Percentiles rank a stretch among this genome's conserved stretches.
Evolutionary conservation across 92 coral and sea anemone species (phyloP).

Genomic region (Epizoanthus scotinus): DNA sequence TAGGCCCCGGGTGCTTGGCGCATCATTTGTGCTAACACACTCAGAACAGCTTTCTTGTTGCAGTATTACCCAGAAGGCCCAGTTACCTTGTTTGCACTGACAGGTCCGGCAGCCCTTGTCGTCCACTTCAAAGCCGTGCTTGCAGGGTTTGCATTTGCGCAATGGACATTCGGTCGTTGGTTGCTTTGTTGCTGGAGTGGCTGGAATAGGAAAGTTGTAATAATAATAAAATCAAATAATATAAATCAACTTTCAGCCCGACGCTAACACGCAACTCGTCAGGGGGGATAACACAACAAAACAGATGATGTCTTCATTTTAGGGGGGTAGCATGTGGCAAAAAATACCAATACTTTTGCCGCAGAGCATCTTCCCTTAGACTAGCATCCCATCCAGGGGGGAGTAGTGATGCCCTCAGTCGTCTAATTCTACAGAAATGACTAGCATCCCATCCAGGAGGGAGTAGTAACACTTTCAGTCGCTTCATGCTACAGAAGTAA

Average conservation of each 20-base stretch:
- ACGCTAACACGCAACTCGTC: too few relatives aligned
- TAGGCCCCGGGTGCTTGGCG: too few relatives aligned
- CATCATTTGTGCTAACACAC: too few relatives aligned
- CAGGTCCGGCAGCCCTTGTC: conserved; percentile 70
- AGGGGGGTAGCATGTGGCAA: too few relatives aligned
- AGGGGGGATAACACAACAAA: too few relatives aligned
- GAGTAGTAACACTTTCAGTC: too few relatives aligned
- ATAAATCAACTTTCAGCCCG: too few relatives aligned
- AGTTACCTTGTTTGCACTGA: conserved; percentile 40
- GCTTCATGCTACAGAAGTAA: too few relatives aligned
- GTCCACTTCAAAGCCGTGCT: conserved; percentile 60
- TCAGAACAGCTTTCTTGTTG: background rate
- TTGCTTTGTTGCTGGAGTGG: background rate
- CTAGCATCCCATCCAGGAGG: too few relatives aligned
- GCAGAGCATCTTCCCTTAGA: background rate
- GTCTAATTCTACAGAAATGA: too few relatives aligned
- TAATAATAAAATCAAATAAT: background rate
- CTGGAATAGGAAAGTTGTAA: background rate
- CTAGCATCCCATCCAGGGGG: too few relatives aligned
- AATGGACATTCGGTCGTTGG: conserved; percentile 39
- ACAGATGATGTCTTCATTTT: too few relatives aligned
- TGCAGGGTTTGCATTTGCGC: conserved; percentile 60
- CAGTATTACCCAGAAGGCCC: background rate
- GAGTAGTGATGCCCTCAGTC: background rate
- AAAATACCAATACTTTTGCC: conserved; percentile 20